Evolutionary conservation across 2,797 vertebrate species (phyloP), one percentile per base, ranked within the genome.

Genomic region (Gymnoscopelus microlampas): DNA sequence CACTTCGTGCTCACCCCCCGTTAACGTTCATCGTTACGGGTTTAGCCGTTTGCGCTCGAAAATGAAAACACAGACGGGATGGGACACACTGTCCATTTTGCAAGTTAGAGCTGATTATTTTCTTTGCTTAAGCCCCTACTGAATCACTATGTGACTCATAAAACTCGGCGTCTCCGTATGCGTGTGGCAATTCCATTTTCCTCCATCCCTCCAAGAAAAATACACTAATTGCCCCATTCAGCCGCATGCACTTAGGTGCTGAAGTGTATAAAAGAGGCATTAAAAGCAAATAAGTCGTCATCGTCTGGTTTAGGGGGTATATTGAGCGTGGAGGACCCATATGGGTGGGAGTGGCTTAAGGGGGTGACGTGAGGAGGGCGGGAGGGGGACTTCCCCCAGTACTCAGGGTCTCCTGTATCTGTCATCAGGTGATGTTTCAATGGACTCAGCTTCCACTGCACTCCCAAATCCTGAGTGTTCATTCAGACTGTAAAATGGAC

Each of bases 391-490:
- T 69, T 74, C 80, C 81, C 75, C 79, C 74, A 53, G 63, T 74
- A 39, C 39, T 39, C 39, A 44, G 39, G 39, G 76, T 61, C 51
- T 83, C 23, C 51, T 65, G 39, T 61, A 44, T 59, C 71, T 80
- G 71, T 87, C 83, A 78, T 85, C 78, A 83, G 81, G 78, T 86
- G 85, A 73, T 76, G 76, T 85, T 86, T 85, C 73, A 54, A 69
- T 72, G 62, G 77, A 79, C 77, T 78, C 76, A 47, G 32, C 80
- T 71, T 68, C 60, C 77, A 79, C 77, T 44, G 39, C 39, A 44
- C 39, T 39, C 39, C 6, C 1, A 39, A 32, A 32, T 32, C 32
- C 32, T 32, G 32, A 32, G 32, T 32, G 32, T 32, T 35, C 32
- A 35, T 35, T 35, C 32, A 35, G 32, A 35, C 32, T 35, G 32